These are phyloP conservation scores for Epinephelus coioides DNA, from an alignment of 2,797 vertebrate genomes.

Conservation along the genomic window DNA sequence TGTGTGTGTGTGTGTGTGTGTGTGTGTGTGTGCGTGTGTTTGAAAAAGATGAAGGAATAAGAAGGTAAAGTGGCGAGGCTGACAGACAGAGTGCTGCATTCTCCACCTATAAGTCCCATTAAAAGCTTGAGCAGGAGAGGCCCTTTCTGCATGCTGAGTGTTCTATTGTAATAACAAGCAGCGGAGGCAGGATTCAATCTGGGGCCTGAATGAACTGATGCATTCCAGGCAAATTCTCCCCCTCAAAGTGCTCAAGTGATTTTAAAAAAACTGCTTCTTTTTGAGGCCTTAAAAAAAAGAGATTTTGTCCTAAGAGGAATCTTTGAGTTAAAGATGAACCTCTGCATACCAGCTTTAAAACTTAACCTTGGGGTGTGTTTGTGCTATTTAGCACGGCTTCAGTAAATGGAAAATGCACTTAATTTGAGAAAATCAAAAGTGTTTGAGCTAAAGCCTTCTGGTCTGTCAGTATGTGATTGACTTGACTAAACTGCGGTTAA, in stretches of 20 bases:
- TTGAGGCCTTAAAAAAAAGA: constrained; percentile 1
- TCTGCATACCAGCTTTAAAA: background rate
- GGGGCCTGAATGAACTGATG: constrained; percentile 54
- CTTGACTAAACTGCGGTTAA: constrained; percentile 8
- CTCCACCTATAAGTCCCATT: constrained; percentile 75
- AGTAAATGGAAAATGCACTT: background rate
- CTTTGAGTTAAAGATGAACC: constrained; percentile 15
- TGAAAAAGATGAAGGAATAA: constrained; percentile 59
- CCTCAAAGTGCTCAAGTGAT: constrained; percentile 64
- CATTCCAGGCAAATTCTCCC: constrained; percentile 65
- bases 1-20: constrained; percentile 3
- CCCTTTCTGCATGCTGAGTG: constrained; percentile 78
- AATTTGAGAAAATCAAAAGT: constrained; percentile 12
- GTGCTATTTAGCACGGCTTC: constrained; percentile 4
- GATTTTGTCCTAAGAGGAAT: constrained; percentile 3
- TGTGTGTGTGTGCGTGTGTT: constrained; percentile 36
- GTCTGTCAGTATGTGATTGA: background rate
- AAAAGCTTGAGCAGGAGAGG: constrained; percentile 68
- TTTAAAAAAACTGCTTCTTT: constrained; percentile 51
- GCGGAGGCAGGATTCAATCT: constrained; percentile 71
- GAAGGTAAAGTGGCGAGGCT: constrained; percentile 60
- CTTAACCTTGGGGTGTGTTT: background rate
- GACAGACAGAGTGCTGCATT: constrained; percentile 68
- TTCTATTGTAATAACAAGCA: constrained; percentile 80
- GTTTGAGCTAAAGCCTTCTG: background rate